Evolutionary conservation across 2,888 invertebrate species (phyloP), one percentile per base, ranked within the genome.

Genomic region (Julus scandinavius): DNA sequence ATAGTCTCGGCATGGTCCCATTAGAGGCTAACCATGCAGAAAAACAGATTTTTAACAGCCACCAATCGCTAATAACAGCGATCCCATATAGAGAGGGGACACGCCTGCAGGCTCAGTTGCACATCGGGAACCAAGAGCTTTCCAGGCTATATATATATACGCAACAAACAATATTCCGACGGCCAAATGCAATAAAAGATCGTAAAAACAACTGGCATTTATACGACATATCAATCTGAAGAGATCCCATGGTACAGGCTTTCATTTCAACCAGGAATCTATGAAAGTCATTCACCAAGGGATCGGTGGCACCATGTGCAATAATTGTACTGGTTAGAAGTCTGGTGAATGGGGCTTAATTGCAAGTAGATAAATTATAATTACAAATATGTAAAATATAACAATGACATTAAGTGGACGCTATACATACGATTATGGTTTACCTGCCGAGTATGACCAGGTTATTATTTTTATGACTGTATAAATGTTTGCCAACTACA

Each of bases 21-120:
- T 85, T 85, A 49, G 85, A 40, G 50, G 45, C 85, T 49, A 85
- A 85, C 85, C 85, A 49, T 45, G 85, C 85, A 85, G 85, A 85
- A 85, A 85, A 85, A 85, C 85, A 85, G 50, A 80, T 80, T 80
- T 80, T 80, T 80, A 80, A 80, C 80, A 38, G 80, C 80, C 80
- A 80, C 80, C 80, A 38, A 80, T 80, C 80, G 80, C 80, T 80
- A 80, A 80, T 80, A 80, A 80, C 80, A 80, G 80, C 13, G 80
- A 80, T 80, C 38, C 38, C 38, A 38, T 15, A 80, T 15, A 80
- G 38, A 15, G 38, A 15, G 11, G 80, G 80, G 80, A 38, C 80
- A 13, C 54, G 15, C 13, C 11, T 13, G 29, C 29, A 72, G 72
- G 29, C n/a, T 17, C 63, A 72, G 72, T 72, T 29, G 58, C 58